These are phyloP conservation scores for Cottoperca gobio DNA, from an alignment of 2,797 vertebrate genomes.

Conservation along the genomic window DNA sequence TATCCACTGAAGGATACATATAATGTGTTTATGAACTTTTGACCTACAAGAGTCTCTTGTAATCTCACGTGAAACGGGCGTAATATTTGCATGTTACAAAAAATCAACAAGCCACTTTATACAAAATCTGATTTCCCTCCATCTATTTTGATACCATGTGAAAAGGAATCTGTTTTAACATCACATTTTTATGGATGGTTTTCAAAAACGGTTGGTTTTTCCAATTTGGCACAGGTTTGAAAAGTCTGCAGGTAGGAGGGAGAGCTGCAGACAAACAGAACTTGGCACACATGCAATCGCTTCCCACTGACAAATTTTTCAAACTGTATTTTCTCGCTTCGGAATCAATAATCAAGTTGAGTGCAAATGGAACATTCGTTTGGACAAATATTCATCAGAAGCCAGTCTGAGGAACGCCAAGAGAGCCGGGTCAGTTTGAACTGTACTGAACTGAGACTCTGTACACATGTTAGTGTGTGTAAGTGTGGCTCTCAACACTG, in stretches of 20 bases:
- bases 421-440: slow-evolving; percentile 73
- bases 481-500: slow-evolving; percentile 78
- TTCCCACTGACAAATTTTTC: slow-evolving; percentile 31
- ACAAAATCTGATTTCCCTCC: slow-evolving; percentile 12
- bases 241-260: slow-evolving; percentile 12
- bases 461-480: slow-evolving; percentile 79
- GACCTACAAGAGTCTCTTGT: background rate
- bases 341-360: slow-evolving; percentile 71
- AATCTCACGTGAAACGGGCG: background rate
- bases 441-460: slow-evolving; percentile 71
- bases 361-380: slow-evolving; percentile 68
- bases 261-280: slow-evolving; percentile 41
- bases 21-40: background rate
- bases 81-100: slow-evolving; percentile 1
- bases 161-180: slow-evolving; percentile 14
- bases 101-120: slow-evolving; percentile 21
- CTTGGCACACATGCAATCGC: slow-evolving; percentile 50
- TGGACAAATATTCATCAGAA: slow-evolving; percentile 59
- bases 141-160: background rate
- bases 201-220: slow-evolving; percentile 34
- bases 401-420: slow-evolving; percentile 49
- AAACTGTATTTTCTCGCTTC: slow-evolving; percentile 55
- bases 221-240: slow-evolving; percentile 23
- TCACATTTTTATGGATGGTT: slow-evolving; percentile 28
- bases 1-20: background rate